Evolutionary conservation across 2,888 invertebrate genomes (phyloP).

Genomic region (Lepidochrysops patricia): DNA sequence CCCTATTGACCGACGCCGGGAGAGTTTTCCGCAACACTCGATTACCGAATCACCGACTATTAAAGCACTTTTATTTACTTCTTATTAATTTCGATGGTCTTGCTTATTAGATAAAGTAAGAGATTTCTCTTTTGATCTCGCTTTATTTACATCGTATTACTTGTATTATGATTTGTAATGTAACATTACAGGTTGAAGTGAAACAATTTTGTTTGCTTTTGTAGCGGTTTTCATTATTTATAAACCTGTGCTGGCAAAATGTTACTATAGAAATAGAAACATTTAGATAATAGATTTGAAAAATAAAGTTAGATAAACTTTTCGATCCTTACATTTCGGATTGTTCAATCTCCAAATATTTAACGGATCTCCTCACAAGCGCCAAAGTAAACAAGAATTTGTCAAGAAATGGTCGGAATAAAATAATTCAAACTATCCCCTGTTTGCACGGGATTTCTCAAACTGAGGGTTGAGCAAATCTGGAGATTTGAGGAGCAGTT

Average conservation of each 20-base stretch:
- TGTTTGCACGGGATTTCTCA: conserved; percentile 14
- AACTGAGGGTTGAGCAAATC: conserved; percentile 10
- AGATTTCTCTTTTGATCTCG: background rate
- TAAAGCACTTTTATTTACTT: background rate
- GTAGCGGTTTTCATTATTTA: too few relatives aligned
- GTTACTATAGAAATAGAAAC: background rate
- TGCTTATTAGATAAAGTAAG: background rate
- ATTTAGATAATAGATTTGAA: background rate
- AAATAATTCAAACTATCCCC: conserved; percentile 13
- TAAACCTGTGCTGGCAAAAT: too few relatives aligned
- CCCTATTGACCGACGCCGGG: background rate
- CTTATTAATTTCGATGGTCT: background rate
- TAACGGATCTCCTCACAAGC: background rate
- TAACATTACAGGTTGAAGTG: background rate
- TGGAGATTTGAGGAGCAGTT: conserved; percentile 17
- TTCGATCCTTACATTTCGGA: background rate
- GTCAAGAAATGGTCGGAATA: conserved; percentile 13
- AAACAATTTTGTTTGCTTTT: background rate
- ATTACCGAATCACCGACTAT: background rate
- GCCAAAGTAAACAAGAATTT: conserved; percentile 12
- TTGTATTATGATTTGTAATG: background rate
- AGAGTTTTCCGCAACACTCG: background rate
- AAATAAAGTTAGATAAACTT: background rate
- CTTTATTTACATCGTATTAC: background rate
- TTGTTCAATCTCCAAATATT: conserved; percentile 1